A percentile compares a stretch with the other conserved stretches of the same genome.
These are phyloP conservation scores for Myotis yumanensis DNA, from an alignment of 2,113 vertebrate species.

Conservation along the genomic window DNA sequence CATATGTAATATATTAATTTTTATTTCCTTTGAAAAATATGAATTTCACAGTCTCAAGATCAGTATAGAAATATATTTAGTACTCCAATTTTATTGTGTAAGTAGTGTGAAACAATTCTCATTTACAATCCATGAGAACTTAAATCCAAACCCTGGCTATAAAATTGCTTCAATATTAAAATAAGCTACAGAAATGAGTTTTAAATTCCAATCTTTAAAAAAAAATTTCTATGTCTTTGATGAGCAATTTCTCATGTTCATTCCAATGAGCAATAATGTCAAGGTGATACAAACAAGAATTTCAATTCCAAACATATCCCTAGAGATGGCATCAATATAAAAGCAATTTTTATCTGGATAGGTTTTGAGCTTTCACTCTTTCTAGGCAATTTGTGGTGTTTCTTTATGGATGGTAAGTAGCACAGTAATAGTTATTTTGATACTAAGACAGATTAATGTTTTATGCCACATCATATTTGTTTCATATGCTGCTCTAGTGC, in stretches of 20 bases:
- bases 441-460: slow-evolving; percentile 69
- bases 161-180: slow-evolving; percentile 79
- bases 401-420: slow-evolving; percentile 58
- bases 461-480: slow-evolving; percentile 66
- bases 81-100: not conserved
- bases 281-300: slow-evolving; percentile 77
- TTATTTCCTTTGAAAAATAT: not conserved
- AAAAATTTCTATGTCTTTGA: slow-evolving; percentile 62
- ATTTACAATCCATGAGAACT: slow-evolving; percentile 69
- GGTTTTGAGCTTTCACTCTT: slow-evolving; percentile 79
- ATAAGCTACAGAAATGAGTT: slow-evolving; percentile 70
- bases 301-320: slow-evolving; percentile 77
- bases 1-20: not conserved
- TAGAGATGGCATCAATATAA: slow-evolving; percentile 73
- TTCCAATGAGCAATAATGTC: slow-evolving; percentile 81
- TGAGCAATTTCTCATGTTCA: slow-evolving; percentile 81
- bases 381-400: slow-evolving; percentile 41
- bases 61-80: slow-evolving; percentile 37
- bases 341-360: slow-evolving; percentile 79
- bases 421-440: slow-evolving; percentile 57
- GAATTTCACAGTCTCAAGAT: not conserved
- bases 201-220: slow-evolving; percentile 74
- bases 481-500: not conserved
- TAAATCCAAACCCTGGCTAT: slow-evolving; percentile 72
- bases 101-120: slow-evolving; percentile 53